These are phyloP conservation scores for Bergia puertoricense DNA, from an alignment of 92 coral and sea anemone genomes.

Conservation along the genomic window DNA sequence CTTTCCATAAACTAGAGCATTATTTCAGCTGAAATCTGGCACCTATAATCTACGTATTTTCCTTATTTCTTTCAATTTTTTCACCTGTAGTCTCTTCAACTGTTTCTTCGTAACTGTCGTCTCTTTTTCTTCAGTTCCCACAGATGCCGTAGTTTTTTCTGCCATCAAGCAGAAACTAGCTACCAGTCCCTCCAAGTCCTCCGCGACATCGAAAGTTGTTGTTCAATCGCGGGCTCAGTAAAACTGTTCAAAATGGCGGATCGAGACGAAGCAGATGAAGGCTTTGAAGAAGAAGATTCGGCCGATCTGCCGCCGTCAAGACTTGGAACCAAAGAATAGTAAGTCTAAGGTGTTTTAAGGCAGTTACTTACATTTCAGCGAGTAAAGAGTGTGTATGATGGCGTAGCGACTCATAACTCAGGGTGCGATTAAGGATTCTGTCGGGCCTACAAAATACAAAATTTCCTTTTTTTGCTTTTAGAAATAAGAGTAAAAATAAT, in stretches of 20 bases:
- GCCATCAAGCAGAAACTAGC: conserved; percentile 5
- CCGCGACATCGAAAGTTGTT: background rate
- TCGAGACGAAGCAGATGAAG: conserved; percentile 41
- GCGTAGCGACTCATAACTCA: background rate
- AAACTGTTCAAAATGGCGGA: conserved; percentile 54
- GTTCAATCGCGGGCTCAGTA: conserved; percentile 45
- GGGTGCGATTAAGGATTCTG: too few relatives aligned
- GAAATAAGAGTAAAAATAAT: too few relatives aligned
- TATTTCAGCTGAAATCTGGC: background rate
- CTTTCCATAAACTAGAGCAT: background rate
- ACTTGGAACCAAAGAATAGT: conserved; percentile 79
- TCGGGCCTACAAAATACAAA: too few relatives aligned
- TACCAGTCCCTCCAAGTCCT: conserved; percentile 3
- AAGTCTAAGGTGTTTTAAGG: conserved; percentile 17
- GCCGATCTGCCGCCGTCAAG: conserved; percentile 58
- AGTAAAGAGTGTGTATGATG: too few relatives aligned
- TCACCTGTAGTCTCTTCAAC: conserved; percentile 64
- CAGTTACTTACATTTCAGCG: background rate
- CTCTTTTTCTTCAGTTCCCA: background rate
- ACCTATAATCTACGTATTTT: background rate
- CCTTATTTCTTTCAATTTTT: background rate
- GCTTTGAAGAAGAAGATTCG: conserved; percentile 17
- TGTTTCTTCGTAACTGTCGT: conserved; percentile 39
- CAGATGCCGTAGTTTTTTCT: conserved; percentile 13
- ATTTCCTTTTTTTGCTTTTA: too few relatives aligned